Base-by-base conservation (phyloP, 2,113 vertebrate genomes). In the Lamprotornis superbus region DNA sequence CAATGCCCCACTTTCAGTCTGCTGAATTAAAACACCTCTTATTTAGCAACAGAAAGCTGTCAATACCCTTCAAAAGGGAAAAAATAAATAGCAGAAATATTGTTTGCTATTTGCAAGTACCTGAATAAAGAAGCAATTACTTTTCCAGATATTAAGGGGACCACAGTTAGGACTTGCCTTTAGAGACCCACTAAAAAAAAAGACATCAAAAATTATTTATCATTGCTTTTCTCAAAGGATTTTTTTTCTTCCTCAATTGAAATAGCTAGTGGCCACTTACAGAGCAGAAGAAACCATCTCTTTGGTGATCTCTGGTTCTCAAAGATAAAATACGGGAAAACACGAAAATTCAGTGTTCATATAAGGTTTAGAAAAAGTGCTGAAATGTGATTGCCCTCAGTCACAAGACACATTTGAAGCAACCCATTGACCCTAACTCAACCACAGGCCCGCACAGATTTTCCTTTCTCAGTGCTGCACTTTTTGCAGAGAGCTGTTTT, bases 361-460 rank as follows among this genome's bases (percentile, higher is more conserved):
- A 7, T 25, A 59, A 68, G 27, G 11, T 46, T 93, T 55, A 33
- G 63, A 90, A 94, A 20, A 65, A 88, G 4, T 1, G 1, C 8
- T 56, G 44, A 79, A 83, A 68, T 3, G 0, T 27, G 4, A 74
- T 64, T 90, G 14, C 12, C 9, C 4, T 73, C 25, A 21, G 12
- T 12, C 42, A 70, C 23, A 81, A 11, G n/a, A 59, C 44, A 52
- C 6, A 11, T 19, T 35, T 44, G 47, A 82, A 87, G 21, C 9
- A 65, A 79, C 1, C 3, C 14, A 33, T 13, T 35, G 30, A 42
- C 28, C 11, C 7, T 25, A 52, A n/a, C 7, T 59, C 2, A 0
- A 28, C 28, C n/a, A 60, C 15, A 47, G 14, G 12, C 3, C 4
- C 0, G 0, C 1, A 2, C 3, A 46, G 27, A 59, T 37, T 81